phyloP scores from a whole-genome alignment of 2,113 vertebrate species.

The Anguilla rostrata region DNA sequence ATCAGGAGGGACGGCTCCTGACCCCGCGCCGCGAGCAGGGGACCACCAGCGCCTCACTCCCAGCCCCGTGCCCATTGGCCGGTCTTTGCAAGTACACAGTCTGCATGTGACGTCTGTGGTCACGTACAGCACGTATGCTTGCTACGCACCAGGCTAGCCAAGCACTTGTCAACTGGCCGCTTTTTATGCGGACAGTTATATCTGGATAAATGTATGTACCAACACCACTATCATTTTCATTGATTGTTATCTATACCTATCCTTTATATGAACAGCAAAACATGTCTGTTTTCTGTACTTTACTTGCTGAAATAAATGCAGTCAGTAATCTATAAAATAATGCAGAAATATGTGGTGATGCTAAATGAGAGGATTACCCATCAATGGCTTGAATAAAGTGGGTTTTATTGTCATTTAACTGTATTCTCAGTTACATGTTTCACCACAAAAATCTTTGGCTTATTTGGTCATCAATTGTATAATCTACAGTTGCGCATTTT shows the following conservation, averaged over 20 bases:
- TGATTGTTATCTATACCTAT: background rate
- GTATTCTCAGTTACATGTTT: background rate
- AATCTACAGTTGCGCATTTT: background rate
- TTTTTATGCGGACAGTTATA: too few species aligned
- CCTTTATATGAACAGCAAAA: background rate
- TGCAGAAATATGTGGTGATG: background rate
- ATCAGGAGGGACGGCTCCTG: slow-evolving; percentile 20
- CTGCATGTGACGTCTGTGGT: too few species aligned
- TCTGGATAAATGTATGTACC: too few species aligned
- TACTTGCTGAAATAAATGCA: background rate
- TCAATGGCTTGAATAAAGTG: background rate
- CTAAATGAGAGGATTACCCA: background rate
- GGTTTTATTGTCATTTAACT: background rate
- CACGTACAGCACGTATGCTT: too few species aligned
- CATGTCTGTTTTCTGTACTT: background rate
- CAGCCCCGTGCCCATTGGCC: too few species aligned
- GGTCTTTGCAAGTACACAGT: too few species aligned
- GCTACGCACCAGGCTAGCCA: too few species aligned
- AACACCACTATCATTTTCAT: too few species aligned
- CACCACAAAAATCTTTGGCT: background rate
- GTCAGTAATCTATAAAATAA: background rate
- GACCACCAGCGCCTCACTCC: slow-evolving; percentile 46
- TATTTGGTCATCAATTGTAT: background rate
- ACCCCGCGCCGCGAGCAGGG: background rate
- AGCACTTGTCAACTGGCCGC: too few species aligned